Percentiles rank a stretch among this genome's conserved stretches.
These are phyloP conservation scores for Stomatorhinus walkeri DNA, from an alignment of 2,797 vertebrate genomes.

Conservation along the genomic window DNA sequence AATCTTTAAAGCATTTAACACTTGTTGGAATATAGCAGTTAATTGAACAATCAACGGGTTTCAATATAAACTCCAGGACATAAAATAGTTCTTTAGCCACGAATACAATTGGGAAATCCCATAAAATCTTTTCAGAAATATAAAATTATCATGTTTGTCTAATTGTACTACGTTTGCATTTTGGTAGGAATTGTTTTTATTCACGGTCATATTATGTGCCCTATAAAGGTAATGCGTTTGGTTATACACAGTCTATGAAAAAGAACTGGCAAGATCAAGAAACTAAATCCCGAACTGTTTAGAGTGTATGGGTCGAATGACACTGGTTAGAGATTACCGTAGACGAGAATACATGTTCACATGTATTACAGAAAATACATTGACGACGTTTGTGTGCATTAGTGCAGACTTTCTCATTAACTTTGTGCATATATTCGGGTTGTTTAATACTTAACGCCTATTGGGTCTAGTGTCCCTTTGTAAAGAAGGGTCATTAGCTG, in stretches of 20 bases:
- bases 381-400: background rate
- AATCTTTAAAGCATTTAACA: background rate
- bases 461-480: background rate
- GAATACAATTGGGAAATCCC: background rate
- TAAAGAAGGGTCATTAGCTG: constrained; percentile 10
- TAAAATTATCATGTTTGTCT: background rate
- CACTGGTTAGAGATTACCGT: background rate
- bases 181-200: background rate
- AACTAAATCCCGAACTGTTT: background rate
- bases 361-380: background rate
- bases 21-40: background rate
- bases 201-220: background rate
- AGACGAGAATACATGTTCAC: background rate
- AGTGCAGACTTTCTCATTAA: background rate
- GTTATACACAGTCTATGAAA: background rate
- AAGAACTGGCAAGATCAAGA: background rate
- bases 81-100: background rate
- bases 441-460: background rate
- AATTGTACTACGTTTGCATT: background rate
- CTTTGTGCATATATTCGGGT: background rate
- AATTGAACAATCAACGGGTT: background rate
- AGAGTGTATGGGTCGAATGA: background rate
- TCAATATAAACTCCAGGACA: background rate
- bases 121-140: background rate
- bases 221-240: background rate